Evolutionary conservation across 2,888 invertebrate species (phyloP).

Genomic region (Lasioglossum calceatum): DNA sequence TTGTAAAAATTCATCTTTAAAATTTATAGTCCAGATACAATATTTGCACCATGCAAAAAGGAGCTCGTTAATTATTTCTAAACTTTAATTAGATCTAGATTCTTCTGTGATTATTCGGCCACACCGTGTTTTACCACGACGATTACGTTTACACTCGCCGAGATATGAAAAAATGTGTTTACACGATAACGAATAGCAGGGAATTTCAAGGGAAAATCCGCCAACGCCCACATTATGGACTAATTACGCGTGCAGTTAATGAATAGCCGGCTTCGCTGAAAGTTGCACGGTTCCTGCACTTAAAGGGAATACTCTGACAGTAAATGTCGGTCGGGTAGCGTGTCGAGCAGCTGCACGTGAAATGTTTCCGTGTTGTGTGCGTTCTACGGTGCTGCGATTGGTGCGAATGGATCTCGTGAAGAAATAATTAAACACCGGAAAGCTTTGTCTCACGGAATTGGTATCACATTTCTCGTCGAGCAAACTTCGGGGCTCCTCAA

Average conservation of each 20-base stretch:
- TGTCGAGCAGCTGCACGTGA: not conserved
- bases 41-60: too few species aligned
- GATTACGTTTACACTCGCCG: too few species aligned
- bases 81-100: too few species aligned
- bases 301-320: not conserved
- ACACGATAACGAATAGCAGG: too few species aligned
- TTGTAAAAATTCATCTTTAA: too few species aligned
- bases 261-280: not conserved
- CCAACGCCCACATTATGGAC: not conserved
- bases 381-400: not conserved
- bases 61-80: too few species aligned
- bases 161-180: too few species aligned
- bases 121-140: too few species aligned
- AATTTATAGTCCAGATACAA: too few species aligned
- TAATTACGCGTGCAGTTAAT: constrained; percentile 22
- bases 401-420: not conserved
- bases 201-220: not conserved
- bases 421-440: not conserved
- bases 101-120: too few species aligned
- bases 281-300: not conserved
- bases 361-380: not conserved
- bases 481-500: not conserved
- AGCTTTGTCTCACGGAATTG: not conserved
- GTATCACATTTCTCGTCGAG: not conserved
- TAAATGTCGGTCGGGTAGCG: not conserved